These are phyloP conservation scores for Zophobas atratus DNA, from an alignment of 1,140 invertebrate genomes.

Conservation along the genomic window DNA sequence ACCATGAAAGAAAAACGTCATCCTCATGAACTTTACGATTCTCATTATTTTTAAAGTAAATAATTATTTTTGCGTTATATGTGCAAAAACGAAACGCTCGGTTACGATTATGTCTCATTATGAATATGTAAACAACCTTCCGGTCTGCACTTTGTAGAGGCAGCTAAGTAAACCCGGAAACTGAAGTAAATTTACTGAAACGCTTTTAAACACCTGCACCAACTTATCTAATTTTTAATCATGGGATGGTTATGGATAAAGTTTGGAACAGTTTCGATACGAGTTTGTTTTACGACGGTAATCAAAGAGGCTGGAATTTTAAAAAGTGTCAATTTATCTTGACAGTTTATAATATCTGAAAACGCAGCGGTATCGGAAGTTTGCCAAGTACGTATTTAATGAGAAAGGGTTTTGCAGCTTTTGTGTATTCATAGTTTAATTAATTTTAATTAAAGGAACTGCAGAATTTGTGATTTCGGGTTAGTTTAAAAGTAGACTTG, in stretches of 20 bases:
- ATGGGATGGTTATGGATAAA: slow-evolving; percentile 7
- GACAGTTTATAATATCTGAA: slow-evolving; percentile 19
- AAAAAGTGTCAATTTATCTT: slow-evolving; percentile 18
- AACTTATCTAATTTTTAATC: slow-evolving; percentile 28
- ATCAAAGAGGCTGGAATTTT: slow-evolving; percentile 11
- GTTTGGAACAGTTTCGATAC: slow-evolving; percentile 13
- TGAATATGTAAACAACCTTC: slow-evolving; percentile 22
- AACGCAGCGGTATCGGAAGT: neutral
- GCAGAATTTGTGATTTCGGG: no score
- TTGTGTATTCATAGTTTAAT: no score
- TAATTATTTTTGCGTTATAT: slow-evolving; percentile 11
- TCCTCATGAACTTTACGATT: neutral
- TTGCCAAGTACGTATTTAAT: no score
- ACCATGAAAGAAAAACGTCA: neutral
- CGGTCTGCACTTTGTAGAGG: neutral
- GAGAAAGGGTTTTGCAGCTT: no score
- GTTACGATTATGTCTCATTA: slow-evolving; percentile 16
- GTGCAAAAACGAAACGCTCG: neutral
- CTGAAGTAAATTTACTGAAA: slow-evolving; percentile 36
- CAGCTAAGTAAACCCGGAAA: slow-evolving; percentile 24
- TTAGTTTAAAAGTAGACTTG: neutral
- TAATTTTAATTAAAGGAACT: no score
- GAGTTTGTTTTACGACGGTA: slow-evolving; percentile 18
- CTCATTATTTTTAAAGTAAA: neutral
- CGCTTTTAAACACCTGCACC: slow-evolving; percentile 34